These are phyloP conservation scores for Agraylea sexmaculata DNA, from an alignment of 1,140 invertebrate genomes.

Conservation along the genomic window DNA sequence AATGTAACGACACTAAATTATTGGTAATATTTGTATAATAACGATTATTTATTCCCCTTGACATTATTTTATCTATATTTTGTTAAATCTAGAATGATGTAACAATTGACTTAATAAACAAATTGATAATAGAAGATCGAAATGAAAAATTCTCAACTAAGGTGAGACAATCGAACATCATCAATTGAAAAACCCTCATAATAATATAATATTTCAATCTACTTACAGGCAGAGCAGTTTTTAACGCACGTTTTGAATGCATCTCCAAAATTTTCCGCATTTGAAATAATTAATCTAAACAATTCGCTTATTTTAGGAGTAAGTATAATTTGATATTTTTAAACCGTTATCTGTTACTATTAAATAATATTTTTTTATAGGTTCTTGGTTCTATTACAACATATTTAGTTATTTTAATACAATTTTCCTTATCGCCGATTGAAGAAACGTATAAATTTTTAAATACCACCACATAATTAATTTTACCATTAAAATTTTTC, in stretches of 20 bases:
- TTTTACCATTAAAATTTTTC: not conserved
- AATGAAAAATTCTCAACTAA: conserved; percentile 6
- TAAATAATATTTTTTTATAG: conserved; percentile 4
- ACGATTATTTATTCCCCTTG: not conserved
- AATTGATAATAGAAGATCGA: conserved; percentile 9
- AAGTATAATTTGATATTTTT: not conserved
- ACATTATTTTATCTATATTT: not conserved
- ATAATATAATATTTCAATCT: not conserved
- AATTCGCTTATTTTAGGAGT: conserved; percentile 7
- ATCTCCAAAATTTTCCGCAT: conserved; percentile 3
- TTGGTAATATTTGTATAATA: not conserved
- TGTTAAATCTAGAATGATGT: conserved; percentile 3
- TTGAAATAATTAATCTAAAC: conserved; percentile 8
- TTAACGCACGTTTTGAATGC: conserved; percentile 4
- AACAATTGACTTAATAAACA: conserved; percentile 4
- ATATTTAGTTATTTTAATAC: conserved; percentile 11
- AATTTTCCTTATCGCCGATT: conserved; percentile 9
- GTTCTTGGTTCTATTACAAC: conserved; percentile 7
- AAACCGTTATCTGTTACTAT: not conserved
- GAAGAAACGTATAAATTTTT: not conserved
- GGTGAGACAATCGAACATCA: not conserved
- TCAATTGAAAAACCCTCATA: not conserved
- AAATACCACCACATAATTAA: not conserved
- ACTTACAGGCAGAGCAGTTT: conserved; percentile 9
- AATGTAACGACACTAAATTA: not conserved